Evolutionary conservation across 2,797 vertebrate genomes (phyloP), one percentile per base, ranked within the genome.

Genomic region (Carcharodon carcharias): DNA sequence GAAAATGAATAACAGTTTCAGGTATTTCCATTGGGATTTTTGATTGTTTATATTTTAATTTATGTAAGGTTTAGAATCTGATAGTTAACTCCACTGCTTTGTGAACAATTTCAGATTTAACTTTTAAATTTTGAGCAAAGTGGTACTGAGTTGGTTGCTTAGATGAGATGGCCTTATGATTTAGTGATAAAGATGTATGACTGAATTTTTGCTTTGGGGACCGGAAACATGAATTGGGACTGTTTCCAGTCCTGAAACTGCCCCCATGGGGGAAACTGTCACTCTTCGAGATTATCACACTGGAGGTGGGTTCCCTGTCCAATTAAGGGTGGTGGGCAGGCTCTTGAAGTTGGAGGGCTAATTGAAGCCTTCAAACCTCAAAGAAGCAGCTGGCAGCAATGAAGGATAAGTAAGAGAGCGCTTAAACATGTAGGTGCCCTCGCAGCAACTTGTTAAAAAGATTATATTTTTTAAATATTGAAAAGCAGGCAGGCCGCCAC

Each of bases 1-100:
- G 5, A 96, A 91, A 96, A 96, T 77, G 80, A 96, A 96, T 85
- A 97, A 96, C 77, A 96, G 91, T 96, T 94, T 58, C 35, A 67
- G 88, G 77, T 96, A 96, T 77, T 96, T 7, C 63, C 45, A 9
- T 96, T 7, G n/a, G 8, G 92, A 96, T 96, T 50, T 4, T 0
- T 93, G 31, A 40, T 40, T 31, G 77, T 11, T 31, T n/a, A 23
- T 54, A 96, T 80, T 80, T 82, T 63, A 31, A 71, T 12, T 28
- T 40, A 40, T 73, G 93, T 94, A 69, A 31, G 8, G 21, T 95
- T 95, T 73, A 73, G 26, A 71, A 16, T 56, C 69, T 16, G 54
- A 1, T 14, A 0, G 45, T 96, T 96, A 85, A 85, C 28, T 18
- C 7, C 23, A 7, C 7, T 96, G 63, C 23, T 45, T 91, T 91